Evolutionary conservation across 2,797 vertebrate species (phyloP), one percentile per base, ranked within the genome.

Genomic region (Clamator glandarius): DNA sequence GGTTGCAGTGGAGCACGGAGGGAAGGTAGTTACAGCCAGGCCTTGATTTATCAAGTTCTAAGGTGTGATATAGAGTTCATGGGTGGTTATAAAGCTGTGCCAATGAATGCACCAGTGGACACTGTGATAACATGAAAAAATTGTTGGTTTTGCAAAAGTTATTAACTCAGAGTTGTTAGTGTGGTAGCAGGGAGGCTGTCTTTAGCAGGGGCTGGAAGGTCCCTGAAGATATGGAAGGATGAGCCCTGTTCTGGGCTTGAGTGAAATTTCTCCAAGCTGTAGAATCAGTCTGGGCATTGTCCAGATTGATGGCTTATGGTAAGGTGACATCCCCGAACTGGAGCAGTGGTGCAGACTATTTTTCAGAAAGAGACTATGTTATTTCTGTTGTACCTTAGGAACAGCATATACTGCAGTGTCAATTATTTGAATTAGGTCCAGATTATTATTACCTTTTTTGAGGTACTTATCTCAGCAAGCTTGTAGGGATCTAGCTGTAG

Each of bases 311-410:
- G 5, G 15, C 29, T 13, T 13, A 7, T 15, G 55, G 28, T 62
- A 7, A 21, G 63, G 48, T 24, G 63, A 51, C 18, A 11, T 35
- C 28, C 1, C 3, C 54, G 26, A 11, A 54, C 50, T 0, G 0
- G 17, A 35, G 66, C 46, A 6, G 15, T 29, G 20, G 24, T 2
- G 6, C 0, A 0, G 36, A 29, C 5, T 0, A 0, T 52, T 61
- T 82, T 82, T 48, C 3, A 2, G 70, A 42, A 28, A 54, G 55
- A 62, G 79, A 55, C 31, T 70, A 44, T 6, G 29, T 57, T 24
- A 18, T 50, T 67, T 87, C 35, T 48, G 15, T 29, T 61, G 13
- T 63, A 61, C 15, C 3, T 9, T 21, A 41, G 67, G 29, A 74
- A 19, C 11, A 57, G 50, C 8, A 2, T 48, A 31, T 26, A 8